Percentiles rank a stretch among this genome's conserved stretches.
phyloP scores from a whole-genome alignment of 2,888 invertebrate species.

The Coelinius sp. region DNA sequence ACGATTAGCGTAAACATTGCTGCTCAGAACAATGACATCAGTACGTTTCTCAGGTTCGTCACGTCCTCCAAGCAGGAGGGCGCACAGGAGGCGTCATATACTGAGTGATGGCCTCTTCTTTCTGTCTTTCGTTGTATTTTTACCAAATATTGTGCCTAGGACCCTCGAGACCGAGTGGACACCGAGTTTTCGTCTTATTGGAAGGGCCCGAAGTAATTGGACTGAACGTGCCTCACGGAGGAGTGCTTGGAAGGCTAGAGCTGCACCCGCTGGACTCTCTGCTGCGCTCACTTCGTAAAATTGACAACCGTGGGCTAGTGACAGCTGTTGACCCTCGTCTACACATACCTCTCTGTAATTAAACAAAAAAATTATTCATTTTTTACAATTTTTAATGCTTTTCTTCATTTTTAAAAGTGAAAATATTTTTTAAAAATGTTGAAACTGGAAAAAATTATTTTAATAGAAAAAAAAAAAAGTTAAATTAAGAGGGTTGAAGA shows the following conservation, averaged over 20 bases:
- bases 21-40: constrained; percentile 65
- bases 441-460: not conserved
- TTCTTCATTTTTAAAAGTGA: not conserved
- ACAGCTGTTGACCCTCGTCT: constrained; percentile 85
- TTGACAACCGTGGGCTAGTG: constrained; percentile 83
- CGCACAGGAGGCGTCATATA: constrained; percentile 75
- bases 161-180: constrained; percentile 86
- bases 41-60: constrained; percentile 63
- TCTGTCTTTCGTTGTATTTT: constrained; percentile 82
- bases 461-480: not conserved
- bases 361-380: not conserved
- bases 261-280: constrained; percentile 85
- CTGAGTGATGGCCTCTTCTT: constrained; percentile 85
- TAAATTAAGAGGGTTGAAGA: constrained; percentile 13
- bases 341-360: constrained; percentile 80
- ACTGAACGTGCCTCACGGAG: constrained; percentile 84
- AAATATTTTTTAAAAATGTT: not conserved
- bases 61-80: constrained; percentile 66
- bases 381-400: not conserved
- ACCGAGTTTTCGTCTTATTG: constrained; percentile 81
- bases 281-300: constrained; percentile 90
- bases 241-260: constrained; percentile 84
- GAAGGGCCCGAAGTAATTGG: constrained; percentile 78
- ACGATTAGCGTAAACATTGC: constrained; percentile 64
- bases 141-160: constrained; percentile 84